These are phyloP conservation scores for Camponotus floridanus DNA, from an alignment of 1,140 invertebrate species.

Conservation along the genomic window DNA sequence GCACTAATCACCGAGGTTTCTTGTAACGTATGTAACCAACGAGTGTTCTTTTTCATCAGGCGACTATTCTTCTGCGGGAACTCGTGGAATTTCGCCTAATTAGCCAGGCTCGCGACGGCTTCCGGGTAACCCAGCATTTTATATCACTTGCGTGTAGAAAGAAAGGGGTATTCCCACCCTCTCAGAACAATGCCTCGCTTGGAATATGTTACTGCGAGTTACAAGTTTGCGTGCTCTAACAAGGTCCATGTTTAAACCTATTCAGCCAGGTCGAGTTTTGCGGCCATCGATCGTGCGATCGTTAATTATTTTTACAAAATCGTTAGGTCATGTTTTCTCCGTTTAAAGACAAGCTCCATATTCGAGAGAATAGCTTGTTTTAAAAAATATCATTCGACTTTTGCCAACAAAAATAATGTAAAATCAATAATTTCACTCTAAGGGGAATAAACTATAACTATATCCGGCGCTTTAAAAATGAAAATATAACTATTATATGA, in stretches of 20 bases:
- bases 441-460: too few species aligned
- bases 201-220: slow-evolving; percentile 73
- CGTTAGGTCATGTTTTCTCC: slow-evolving; percentile 42
- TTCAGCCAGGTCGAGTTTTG: slow-evolving; percentile 56
- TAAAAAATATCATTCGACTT: slow-evolving; percentile 26
- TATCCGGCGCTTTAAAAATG: neutral
- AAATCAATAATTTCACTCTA: neutral
- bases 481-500: neutral
- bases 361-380: slow-evolving; percentile 2
- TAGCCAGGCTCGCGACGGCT: slow-evolving; percentile 64
- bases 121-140: slow-evolving; percentile 69
- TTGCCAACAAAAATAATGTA: slow-evolving; percentile 6
- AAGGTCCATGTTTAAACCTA: slow-evolving; percentile 77
- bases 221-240: slow-evolving; percentile 78
- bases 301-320: slow-evolving; percentile 80
- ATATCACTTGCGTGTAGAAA: slow-evolving; percentile 64
- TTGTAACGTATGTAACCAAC: slow-evolving; percentile 40
- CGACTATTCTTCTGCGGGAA: slow-evolving; percentile 32
- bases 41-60: slow-evolving; percentile 63
- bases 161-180: slow-evolving; percentile 58
- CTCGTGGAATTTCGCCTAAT: slow-evolving; percentile 70
- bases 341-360: slow-evolving; percentile 37
- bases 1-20: slow-evolving; percentile 66
- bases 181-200: slow-evolving; percentile 75
- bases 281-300: slow-evolving; percentile 40